These are phyloP conservation scores for Ophion slaviceki DNA, from an alignment of 2,888 invertebrate genomes.

Conservation along the genomic window DNA sequence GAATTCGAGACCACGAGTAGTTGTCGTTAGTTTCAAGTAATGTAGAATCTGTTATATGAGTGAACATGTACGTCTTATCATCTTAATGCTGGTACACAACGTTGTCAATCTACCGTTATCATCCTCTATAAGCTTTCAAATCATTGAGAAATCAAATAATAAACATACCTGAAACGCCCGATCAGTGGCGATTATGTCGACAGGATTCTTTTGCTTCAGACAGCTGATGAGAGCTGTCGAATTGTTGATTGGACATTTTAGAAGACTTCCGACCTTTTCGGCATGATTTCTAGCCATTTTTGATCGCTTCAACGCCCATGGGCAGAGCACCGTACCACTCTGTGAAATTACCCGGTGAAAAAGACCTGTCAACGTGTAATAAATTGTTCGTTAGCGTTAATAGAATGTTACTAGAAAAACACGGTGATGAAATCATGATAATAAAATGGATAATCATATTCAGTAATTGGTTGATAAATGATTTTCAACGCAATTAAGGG, in stretches of 20 bases:
- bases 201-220: constrained; percentile 86
- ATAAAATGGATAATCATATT: not conserved
- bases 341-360: constrained; percentile 90
- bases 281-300: constrained; percentile 86
- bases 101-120: no score
- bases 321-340: constrained; percentile 89
- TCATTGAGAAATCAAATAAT: not conserved
- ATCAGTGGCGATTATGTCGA: constrained; percentile 88
- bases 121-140: no score
- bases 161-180: constrained; percentile 86
- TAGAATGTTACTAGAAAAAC: not conserved
- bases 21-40: not conserved
- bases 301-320: constrained; percentile 87
- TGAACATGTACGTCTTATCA: no score
- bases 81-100: no score
- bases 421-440: not conserved
- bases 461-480: not conserved
- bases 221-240: constrained; percentile 86
- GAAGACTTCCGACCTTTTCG: constrained; percentile 85
- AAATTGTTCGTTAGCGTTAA: not conserved
- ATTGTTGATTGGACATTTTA: constrained; percentile 86
- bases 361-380: constrained; percentile 84
- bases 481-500: not conserved
- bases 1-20: not conserved
- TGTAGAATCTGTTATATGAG: no score